A percentile compares a stretch with the other conserved stretches of the same genome.
Evolutionary conservation across 2,113 vertebrate species (phyloP).

Genomic region (Leucopsar rothschildi): DNA sequence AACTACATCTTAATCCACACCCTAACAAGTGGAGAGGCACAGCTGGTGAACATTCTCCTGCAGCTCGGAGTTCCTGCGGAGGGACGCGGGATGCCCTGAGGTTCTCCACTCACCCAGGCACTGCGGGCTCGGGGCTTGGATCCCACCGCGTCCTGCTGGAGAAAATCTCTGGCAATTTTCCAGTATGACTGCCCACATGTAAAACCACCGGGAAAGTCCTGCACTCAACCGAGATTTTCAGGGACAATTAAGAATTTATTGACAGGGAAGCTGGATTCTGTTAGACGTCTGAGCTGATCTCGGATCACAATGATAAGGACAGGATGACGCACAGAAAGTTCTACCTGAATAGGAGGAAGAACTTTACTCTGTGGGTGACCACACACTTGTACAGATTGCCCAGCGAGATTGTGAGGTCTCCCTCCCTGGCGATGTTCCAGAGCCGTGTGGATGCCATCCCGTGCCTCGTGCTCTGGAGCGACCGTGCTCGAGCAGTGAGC

Average conservation of each 20-base stretch:
- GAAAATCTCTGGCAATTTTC: accelerated
- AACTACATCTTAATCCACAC: neutral
- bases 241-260: neutral
- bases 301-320: accelerated
- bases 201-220: too few relatives aligned
- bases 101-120: accelerated
- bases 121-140: accelerated
- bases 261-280: neutral
- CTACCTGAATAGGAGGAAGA: neutral
- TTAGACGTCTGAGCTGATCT: neutral
- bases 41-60: accelerated
- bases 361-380: neutral
- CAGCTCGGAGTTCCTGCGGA: accelerated
- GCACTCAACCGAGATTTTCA: neutral
- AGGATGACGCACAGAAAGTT: neutral
- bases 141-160: accelerated
- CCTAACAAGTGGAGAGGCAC: accelerated
- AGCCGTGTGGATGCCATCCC: neutral
- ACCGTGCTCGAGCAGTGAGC: neutral
- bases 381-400: neutral
- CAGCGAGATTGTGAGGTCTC: neutral
- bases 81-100: neutral
- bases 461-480: neutral
- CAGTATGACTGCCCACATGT: accelerated
- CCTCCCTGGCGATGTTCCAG: neutral